Evolutionary conservation across 2,797 vertebrate genomes (phyloP), one percentile per base, ranked within the genome.

Genomic region (Myioborus miniatus): DNA sequence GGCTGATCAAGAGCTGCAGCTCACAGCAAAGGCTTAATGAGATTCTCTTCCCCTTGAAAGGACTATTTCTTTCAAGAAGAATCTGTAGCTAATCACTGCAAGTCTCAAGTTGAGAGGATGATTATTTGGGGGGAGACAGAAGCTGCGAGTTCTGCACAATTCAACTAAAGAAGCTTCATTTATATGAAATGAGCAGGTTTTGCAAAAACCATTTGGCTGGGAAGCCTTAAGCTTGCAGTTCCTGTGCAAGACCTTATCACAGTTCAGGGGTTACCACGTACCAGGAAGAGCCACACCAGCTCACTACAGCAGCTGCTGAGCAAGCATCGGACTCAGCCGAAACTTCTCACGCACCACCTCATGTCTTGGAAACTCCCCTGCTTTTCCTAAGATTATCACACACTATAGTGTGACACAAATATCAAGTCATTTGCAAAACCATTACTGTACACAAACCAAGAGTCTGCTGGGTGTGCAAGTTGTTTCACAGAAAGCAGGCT

Each of bases 11-110:
- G 91, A 95, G 90, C 76, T 50, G 70, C 85, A 90, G 78, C 90
- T 96, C 65, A 87, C 44, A 83, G 88, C 68, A 91, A 81, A 90
- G 26, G 47, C 53, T 95, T 97, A 96, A 96, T 91, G 85, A 96
- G 89, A 85, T 68, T 23, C 60, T 56, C 69, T 46, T 65, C 21
- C 43, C 52, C 50, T 69, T 89, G 58, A 83, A 87, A 83, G 60
- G 18, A 50, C 37, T 79, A 78, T 77, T 95, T 88, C 78, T 93
- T 90, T 93, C 70, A 87, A 81, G 70, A 93, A 91, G 89, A 91
- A 87, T 88, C 83, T 90, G 76, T 52, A 94, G 85, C 83, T 96
- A 79, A 97, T 94, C 88, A 95, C 39, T 39, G 64, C 70, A 83
- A 94, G 76, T 63, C 78, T 93, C 53, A 86, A 67, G 43, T 87